These are phyloP conservation scores for Palythoa grandis DNA, from an alignment of 92 coral and sea anemone species.

Conservation along the genomic window DNA sequence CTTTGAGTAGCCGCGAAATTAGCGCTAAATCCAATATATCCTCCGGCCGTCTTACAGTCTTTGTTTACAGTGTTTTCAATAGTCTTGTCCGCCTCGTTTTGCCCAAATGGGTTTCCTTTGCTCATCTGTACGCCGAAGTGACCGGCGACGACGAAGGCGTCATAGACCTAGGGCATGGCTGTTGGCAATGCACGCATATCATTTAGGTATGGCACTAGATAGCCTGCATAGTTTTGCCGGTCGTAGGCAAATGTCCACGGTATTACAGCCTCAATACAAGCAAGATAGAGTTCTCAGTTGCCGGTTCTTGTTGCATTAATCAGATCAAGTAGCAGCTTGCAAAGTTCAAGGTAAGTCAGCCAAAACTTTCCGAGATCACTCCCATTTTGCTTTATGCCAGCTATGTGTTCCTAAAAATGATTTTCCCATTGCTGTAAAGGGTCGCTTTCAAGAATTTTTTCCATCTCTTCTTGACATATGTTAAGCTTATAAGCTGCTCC, in stretches of 20 bases:
- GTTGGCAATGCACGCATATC: slow-evolving; percentile 62
- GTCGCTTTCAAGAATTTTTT: slow-evolving; percentile 23
- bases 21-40: neutral
- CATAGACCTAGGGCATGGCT: slow-evolving; percentile 60
- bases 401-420: slow-evolving; percentile 25
- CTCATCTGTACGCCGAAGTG: slow-evolving; percentile 3
- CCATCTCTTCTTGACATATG: slow-evolving; percentile 41
- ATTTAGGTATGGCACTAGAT: slow-evolving; percentile 54
- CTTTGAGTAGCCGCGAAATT: neutral
- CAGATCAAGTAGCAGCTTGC: slow-evolving; percentile 54
- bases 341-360: slow-evolving; percentile 52
- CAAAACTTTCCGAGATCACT: slow-evolving; percentile 40
- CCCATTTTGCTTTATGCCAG: slow-evolving; percentile 30
- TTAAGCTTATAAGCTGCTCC: slow-evolving; percentile 49
- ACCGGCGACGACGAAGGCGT: slow-evolving; percentile 1
- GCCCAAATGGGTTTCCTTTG: slow-evolving; percentile 10
- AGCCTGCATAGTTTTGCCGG: slow-evolving; percentile 61
- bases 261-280: slow-evolving; percentile 57
- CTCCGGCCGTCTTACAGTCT: slow-evolving; percentile 10
- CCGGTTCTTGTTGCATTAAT: slow-evolving; percentile 56
- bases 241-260: slow-evolving; percentile 67
- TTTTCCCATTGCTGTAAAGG: slow-evolving; percentile 19
- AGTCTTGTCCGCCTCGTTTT: neutral
- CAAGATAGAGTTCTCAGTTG: slow-evolving; percentile 57
- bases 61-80: neutral